Evolutionary conservation across 2,113 vertebrate genomes (phyloP).

Genomic region (Gila orcuttii): DNA sequence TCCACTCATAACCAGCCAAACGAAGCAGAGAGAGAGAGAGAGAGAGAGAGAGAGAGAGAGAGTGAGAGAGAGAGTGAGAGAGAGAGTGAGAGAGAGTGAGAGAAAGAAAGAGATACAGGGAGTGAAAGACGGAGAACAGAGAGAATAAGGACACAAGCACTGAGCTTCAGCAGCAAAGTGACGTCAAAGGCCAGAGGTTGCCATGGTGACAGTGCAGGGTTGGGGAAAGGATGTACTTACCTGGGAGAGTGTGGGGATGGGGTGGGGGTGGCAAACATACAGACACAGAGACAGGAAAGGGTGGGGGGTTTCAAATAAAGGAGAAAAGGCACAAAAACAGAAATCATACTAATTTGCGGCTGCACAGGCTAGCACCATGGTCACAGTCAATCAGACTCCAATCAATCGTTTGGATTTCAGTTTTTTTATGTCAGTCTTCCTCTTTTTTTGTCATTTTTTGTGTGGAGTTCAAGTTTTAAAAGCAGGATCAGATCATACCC

Average conservation of each 20-base stretch:
- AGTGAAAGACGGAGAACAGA: constrained; percentile 54
- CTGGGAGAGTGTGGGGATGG: constrained; percentile 69
- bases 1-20: constrained; percentile 99
- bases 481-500: constrained; percentile 67
- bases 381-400: constrained; percentile 67
- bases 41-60: not conserved
- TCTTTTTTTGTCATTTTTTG: constrained; percentile 51
- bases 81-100: constrained; percentile 65
- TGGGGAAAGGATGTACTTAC: constrained; percentile 77
- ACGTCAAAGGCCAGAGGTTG: constrained; percentile 90
- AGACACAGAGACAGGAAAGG: constrained; percentile 61
- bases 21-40: constrained; percentile 87
- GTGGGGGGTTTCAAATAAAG: constrained; percentile 71
- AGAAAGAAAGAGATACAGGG: not conserved
- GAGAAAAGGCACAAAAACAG: constrained; percentile 64
- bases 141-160: constrained; percentile 88
- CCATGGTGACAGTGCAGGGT: constrained; percentile 92
- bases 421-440: constrained; percentile 62
- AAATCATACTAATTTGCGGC: constrained; percentile 79
- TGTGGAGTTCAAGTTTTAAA: constrained; percentile 44
- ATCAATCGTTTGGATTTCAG: constrained; percentile 76
- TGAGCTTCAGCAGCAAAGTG: constrained; percentile 96
- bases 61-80: not conserved
- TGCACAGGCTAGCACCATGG: constrained; percentile 70
- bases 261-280: constrained; percentile 58